These are phyloP conservation scores for Peromyscus californicus DNA, from an alignment of 2,113 vertebrate genomes.

Conservation along the genomic window DNA sequence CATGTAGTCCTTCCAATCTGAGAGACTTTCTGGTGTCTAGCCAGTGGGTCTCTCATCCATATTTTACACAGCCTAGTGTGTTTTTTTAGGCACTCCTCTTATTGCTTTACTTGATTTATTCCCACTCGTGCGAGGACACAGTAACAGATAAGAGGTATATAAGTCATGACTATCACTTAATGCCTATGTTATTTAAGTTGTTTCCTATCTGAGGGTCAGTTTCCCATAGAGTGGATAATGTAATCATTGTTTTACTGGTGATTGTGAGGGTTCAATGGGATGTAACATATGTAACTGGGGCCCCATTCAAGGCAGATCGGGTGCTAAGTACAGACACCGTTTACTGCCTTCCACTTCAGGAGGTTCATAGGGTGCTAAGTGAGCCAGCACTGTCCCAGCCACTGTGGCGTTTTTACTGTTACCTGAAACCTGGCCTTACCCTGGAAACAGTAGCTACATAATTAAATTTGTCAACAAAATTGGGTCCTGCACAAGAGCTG, in stretches of 20 bases:
- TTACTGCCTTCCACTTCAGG: not conserved
- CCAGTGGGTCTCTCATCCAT: not conserved
- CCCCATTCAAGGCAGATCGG: not conserved
- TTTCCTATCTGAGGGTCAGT: constrained; percentile 12
- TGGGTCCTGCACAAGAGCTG: not conserved
- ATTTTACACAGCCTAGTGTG: not conserved
- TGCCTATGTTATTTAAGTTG: not conserved
- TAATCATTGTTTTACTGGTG: not conserved
- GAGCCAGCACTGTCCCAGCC: not conserved
- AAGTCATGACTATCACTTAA: not conserved
- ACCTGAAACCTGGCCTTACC: not conserved
- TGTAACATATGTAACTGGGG: not conserved
- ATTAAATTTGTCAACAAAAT: constrained; percentile 36
- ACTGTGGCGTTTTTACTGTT: not conserved
- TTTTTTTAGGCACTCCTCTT: not conserved
- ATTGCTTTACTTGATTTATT: not conserved
- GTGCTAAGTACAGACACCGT: not conserved
- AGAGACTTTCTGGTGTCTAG: not conserved
- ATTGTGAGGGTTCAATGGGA: constrained; percentile 5
- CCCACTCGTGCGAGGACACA: not conserved
- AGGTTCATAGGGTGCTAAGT: not conserved
- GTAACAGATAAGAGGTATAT: not conserved
- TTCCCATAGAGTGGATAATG: not conserved
- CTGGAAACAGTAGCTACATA: not conserved
- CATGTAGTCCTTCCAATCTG: not conserved